These are phyloP conservation scores for Microtus pennsylvanicus DNA, from an alignment of 2,113 vertebrate genomes.

Conservation along the genomic window DNA sequence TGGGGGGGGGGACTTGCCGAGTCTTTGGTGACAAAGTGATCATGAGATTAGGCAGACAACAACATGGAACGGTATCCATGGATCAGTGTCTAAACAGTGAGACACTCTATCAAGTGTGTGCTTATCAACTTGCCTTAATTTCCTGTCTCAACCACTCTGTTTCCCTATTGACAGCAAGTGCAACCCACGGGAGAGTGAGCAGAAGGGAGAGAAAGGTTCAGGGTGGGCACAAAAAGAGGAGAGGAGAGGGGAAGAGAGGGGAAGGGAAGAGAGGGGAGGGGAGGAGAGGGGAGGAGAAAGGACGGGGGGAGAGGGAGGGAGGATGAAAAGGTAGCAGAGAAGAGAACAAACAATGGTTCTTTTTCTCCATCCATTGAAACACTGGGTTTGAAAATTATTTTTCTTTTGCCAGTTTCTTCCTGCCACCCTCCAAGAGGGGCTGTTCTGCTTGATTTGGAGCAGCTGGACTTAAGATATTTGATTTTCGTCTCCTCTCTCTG, in stretches of 20 bases:
- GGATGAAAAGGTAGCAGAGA: not conserved
- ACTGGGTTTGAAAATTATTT: slow-evolving; percentile 51
- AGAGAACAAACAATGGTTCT: not conserved
- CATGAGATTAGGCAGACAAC: not conserved
- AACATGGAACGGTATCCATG: not conserved
- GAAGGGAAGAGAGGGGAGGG: accelerated
- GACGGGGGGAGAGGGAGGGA: not conserved
- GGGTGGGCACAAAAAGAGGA: not conserved
- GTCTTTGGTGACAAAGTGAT: not conserved
- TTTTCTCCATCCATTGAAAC: not conserved
- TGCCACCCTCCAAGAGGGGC: not conserved
- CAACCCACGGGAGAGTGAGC: not conserved
- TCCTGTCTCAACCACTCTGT: slow-evolving; percentile 24
- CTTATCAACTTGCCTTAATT: slow-evolving; percentile 19
- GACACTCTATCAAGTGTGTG: slow-evolving; percentile 37
- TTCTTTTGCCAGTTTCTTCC: slow-evolving; percentile 44
- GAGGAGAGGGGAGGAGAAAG: not conserved
- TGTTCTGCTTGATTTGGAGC: slow-evolving; percentile 75
- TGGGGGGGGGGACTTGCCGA: not conserved
- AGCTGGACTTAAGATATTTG: slow-evolving; percentile 81
- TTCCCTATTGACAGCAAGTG: not conserved
- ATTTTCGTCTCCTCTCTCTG: slow-evolving; percentile 75
- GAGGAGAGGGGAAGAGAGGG: not conserved
- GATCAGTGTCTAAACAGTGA: slow-evolving; percentile 3
- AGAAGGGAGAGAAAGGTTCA: not conserved